Percentiles rank a stretch among this genome's conserved stretches.
These are phyloP conservation scores for Neodontobutis hainanensis DNA, from an alignment of 2,113 vertebrate genomes.

Conservation along the genomic window DNA sequence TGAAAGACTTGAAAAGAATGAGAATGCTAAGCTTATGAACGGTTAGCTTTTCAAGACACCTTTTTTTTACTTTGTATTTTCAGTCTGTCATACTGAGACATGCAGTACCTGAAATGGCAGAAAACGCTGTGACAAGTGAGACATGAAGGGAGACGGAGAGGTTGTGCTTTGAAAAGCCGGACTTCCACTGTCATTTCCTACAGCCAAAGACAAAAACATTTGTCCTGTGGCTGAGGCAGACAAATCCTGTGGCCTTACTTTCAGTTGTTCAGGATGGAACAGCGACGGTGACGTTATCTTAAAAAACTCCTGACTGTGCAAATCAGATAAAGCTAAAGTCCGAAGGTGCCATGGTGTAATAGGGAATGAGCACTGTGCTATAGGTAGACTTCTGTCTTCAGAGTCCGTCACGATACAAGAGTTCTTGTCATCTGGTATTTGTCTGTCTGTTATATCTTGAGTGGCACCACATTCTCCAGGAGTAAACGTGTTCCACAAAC, in stretches of 20 bases:
- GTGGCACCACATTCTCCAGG: slow-evolving; percentile 67
- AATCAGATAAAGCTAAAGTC: slow-evolving; percentile 84
- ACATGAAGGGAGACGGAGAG: slow-evolving; percentile 82
- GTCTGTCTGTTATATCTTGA: slow-evolving; percentile 63
- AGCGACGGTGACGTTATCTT: slow-evolving; percentile 85
- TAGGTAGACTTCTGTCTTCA: slow-evolving; percentile 80
- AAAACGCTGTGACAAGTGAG: slow-evolving; percentile 91
- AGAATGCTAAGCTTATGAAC: no score
- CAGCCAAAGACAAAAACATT: slow-evolving; percentile 86
- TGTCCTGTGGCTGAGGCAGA: slow-evolving; percentile 87
- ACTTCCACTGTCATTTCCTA: slow-evolving; percentile 74
- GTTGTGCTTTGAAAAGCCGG: slow-evolving; percentile 75
- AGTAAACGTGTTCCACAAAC: slow-evolving; percentile 71
- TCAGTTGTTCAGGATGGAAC: slow-evolving; percentile 88
- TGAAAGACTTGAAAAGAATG: no score
- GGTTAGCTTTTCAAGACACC: no score
- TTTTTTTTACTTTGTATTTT: no score
- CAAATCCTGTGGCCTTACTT: slow-evolving; percentile 84
- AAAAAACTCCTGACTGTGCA: slow-evolving; percentile 87
- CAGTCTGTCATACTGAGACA: slow-evolving; percentile 8
- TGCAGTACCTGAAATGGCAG: slow-evolving; percentile 90
- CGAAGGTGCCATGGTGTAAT: slow-evolving; percentile 82
- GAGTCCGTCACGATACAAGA: slow-evolving; percentile 63
- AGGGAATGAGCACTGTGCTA: slow-evolving; percentile 81
- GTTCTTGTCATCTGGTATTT: slow-evolving; percentile 65